A percentile compares a stretch with the other conserved stretches of the same genome.
These are phyloP conservation scores for Nesogale talazaci DNA, from an alignment of 2,113 vertebrate genomes.

Conservation along the genomic window DNA sequence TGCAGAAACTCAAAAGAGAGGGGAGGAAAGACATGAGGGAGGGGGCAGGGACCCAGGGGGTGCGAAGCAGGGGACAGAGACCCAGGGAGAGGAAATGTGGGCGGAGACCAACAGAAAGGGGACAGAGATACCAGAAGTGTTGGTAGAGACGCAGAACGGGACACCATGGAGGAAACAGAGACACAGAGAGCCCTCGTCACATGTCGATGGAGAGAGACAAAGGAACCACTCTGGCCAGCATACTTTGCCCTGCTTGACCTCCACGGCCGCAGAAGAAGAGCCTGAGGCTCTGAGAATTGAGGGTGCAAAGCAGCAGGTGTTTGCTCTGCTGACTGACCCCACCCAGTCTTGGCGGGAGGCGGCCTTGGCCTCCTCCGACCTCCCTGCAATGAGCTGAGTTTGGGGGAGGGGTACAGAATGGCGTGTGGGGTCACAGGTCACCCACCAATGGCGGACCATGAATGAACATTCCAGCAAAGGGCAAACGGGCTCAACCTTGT, in stretches of 20 bases:
- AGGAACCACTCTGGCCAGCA: rapidly evolving
- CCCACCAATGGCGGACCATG: not conserved
- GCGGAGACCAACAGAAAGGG: not conserved
- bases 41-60: too few relatives aligned
- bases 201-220: not conserved
- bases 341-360: not conserved
- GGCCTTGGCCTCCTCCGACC: not conserved
- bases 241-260: not conserved
- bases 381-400: not conserved
- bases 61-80: too few relatives aligned
- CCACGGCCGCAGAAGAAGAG: not conserved
- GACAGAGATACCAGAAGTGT: not conserved
- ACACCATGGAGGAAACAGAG: not conserved
- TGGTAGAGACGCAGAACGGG: not conserved
- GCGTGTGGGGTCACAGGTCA: too few relatives aligned
- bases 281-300: not conserved
- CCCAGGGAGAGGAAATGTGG: not conserved
- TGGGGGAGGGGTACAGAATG: not conserved
- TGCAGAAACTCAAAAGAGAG: too few relatives aligned
- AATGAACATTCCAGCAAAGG: not conserved
- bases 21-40: too few relatives aligned
- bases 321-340: not conserved
- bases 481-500: not conserved
- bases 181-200: not conserved
- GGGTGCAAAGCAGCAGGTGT: not conserved